Base-by-base conservation (phyloP, 1,140 invertebrate genomes). In the Hormaphis cornu region DNA sequence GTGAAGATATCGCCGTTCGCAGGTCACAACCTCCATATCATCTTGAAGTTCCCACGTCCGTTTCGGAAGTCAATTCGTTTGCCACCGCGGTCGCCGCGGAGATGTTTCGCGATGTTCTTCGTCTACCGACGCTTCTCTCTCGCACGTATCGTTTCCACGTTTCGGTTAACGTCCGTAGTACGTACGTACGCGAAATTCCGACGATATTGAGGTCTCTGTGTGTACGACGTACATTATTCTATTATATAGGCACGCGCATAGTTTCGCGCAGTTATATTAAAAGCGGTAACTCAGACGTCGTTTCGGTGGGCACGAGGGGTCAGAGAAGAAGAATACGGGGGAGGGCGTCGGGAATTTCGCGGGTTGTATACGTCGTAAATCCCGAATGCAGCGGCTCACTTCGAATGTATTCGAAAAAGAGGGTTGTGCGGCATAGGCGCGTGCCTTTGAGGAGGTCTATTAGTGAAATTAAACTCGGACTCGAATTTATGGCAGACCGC, bases 321-420 rank as follows among this genome's bases (percentile, higher is more conserved):
- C 61, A 24, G 22, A 50, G n/a, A n/a, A n/a, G n/a, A n/a, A n/a
- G n/a, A n/a, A n/a, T n/a, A n/a, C n/a, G n/a, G n/a, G n/a, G n/a
- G n/a, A 33, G 18, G 42, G 50, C 40, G 44, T 42, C 24, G 28
- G 28, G 44, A 66, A 66, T 66, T 66, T 66, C 26, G 44, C 61
- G n/a, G n/a, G n/a, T n/a, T n/a, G n/a, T n/a, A n/a, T n/a, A 30
- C 50, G 28, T 48, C 61, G 61, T 66, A 66, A 66, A 66, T 66
- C 30, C 28, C 7, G n/a, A 10, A 50, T n/a, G 44, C 5, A 22
- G 26, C 16, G 16, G 26, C 48, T 18, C 24, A 50, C 44, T 24
- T 30, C 6, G 14, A 44, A 33, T 33, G 61, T 50, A 50, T 63
- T 48, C 61, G 24, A 66, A 66, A 66, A 7, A 20, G 16, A 1